Evolutionary conservation across 2,113 vertebrate species (phyloP).

Genomic region (Pteropus alecto): DNA sequence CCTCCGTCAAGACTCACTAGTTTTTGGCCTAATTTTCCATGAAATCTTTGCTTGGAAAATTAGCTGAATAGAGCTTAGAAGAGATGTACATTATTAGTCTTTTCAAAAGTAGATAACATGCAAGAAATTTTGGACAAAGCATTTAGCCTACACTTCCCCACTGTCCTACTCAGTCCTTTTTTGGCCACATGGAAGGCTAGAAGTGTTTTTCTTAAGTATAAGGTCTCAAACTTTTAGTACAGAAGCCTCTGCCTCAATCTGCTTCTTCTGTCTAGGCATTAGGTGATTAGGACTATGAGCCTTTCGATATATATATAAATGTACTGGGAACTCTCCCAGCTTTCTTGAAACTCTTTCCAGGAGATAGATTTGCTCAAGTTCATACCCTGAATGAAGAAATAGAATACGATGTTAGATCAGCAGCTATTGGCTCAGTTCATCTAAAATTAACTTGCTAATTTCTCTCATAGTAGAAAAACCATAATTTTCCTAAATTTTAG

Average conservation of each 20-base stretch:
- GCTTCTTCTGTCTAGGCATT: background rate
- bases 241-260: background rate
- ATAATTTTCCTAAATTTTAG: background rate
- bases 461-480: background rate
- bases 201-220: background rate
- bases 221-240: background rate
- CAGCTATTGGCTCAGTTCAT: background rate
- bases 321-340: background rate
- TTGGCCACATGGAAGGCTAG: background rate
- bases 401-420: background rate
- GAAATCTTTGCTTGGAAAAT: background rate
- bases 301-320: background rate
- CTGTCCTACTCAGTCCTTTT: background rate
- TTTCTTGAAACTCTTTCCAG: background rate
- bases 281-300: background rate
- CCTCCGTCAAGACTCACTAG: background rate
- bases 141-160: background rate
- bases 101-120: background rate
- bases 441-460: background rate
- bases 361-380: background rate
- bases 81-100: background rate
- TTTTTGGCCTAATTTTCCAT: background rate
- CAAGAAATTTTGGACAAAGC: background rate
- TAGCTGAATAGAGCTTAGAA: background rate
- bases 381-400: background rate